Evolutionary conservation across 2,888 invertebrate genomes (phyloP).

Genomic region (Drosophila acutilabella): DNA sequence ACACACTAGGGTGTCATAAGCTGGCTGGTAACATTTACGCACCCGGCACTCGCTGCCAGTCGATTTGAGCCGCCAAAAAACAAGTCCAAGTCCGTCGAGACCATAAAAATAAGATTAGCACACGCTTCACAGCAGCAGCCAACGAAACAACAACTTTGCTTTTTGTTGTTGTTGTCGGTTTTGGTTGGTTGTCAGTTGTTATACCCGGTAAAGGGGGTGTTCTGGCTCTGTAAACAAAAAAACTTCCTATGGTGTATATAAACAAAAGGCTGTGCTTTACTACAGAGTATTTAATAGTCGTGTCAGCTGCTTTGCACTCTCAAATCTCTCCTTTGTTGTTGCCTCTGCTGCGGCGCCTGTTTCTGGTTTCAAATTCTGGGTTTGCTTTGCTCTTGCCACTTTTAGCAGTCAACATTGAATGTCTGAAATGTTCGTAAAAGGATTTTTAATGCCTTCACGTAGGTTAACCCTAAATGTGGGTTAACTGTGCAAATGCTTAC

Average conservation of each 20-base stretch:
- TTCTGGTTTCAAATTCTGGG: constrained; percentile 31
- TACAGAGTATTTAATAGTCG: too few species aligned
- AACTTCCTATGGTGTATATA: too few species aligned
- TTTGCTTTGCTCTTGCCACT: constrained; percentile 38
- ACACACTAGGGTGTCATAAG: constrained; percentile 30
- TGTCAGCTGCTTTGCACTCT: neutral
- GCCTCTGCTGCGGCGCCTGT: constrained; percentile 37
- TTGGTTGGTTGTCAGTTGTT: constrained; percentile 13
- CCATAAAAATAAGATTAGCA: constrained; percentile 81
- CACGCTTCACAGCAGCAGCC: constrained; percentile 66
- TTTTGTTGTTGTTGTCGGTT: constrained; percentile 34
- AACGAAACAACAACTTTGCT: constrained; percentile 20
- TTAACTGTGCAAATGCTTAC: constrained; percentile 20
- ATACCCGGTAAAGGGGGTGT: neutral
- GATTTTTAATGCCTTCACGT: constrained; percentile 50
- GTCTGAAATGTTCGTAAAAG: constrained; percentile 55
- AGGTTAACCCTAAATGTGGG: constrained; percentile 51
- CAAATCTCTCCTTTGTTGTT: neutral
- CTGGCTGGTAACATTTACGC: constrained; percentile 55
- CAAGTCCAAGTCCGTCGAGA: constrained; percentile 76
- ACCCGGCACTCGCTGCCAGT: constrained; percentile 45
- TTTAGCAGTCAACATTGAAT: constrained; percentile 40
- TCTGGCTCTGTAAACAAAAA: too few species aligned
- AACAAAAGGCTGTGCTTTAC: too few species aligned
- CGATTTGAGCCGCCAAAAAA: constrained; percentile 54